phyloP scores from a whole-genome alignment of 2,888 invertebrate species.

The Antheraea assamensis region DNA sequence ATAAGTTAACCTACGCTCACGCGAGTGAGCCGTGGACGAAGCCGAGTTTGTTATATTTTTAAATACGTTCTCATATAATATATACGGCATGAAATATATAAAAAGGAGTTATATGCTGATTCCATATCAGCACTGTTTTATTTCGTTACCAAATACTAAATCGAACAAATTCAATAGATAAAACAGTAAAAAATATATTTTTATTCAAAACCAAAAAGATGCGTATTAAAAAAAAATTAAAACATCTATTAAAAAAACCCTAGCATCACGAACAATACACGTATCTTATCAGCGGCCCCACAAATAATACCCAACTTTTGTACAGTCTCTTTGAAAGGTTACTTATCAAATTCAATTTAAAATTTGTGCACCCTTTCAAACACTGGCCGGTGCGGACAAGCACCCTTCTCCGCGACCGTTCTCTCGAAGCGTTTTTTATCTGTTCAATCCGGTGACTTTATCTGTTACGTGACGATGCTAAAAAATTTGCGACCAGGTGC shows the following conservation, averaged over 20 bases:
- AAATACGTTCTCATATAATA: background rate
- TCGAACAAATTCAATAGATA: background rate
- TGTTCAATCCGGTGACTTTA: constrained; percentile 54
- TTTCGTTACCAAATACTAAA: too few relatives aligned
- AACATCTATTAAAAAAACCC: background rate
- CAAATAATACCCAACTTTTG: constrained; percentile 57
- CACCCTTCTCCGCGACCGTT: constrained; percentile 42
- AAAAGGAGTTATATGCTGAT: too few relatives aligned
- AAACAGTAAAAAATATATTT: background rate
- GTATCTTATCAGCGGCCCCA: constrained; percentile 59
- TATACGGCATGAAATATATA: background rate
- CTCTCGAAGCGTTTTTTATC: constrained; percentile 60
- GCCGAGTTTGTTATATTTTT: too few relatives aligned
- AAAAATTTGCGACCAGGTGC: constrained; percentile 70
- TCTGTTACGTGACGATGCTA: constrained; percentile 61
- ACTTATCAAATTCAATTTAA: constrained; percentile 63
- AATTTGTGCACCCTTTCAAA: constrained; percentile 58
- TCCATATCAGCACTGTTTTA: too few relatives aligned
- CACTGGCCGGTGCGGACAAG: constrained; percentile 42
- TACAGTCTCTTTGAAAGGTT: constrained; percentile 44
- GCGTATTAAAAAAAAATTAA: background rate
- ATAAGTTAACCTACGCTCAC: too few relatives aligned
- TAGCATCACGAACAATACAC: constrained; percentile 34
- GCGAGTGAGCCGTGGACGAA: too few relatives aligned
- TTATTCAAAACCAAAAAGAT: background rate